These are phyloP conservation scores for Sweltsa coloradensis DNA, from an alignment of 1,140 invertebrate species.

Conservation along the genomic window DNA sequence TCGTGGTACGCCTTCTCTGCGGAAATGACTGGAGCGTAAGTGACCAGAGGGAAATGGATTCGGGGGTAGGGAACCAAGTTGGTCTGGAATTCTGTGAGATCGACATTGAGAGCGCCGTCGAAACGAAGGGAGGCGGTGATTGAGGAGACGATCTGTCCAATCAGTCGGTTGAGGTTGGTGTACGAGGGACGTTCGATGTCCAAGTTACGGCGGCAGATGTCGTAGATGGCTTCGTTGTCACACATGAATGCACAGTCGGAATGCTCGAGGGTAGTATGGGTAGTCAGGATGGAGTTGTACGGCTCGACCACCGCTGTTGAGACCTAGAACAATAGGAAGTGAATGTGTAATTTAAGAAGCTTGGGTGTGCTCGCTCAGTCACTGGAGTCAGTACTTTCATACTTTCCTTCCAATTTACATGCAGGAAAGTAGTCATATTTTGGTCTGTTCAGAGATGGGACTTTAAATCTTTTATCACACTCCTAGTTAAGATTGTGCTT, in stretches of 20 bases:
- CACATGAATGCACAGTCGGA: constrained; percentile 83
- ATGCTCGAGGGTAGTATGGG: constrained; percentile 68
- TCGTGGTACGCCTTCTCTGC: constrained; percentile 44
- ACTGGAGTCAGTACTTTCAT: too few relatives aligned
- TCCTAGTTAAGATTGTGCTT: too few relatives aligned
- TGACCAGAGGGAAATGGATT: constrained; percentile 47
- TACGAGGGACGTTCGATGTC: constrained; percentile 81
- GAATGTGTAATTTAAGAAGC: too few relatives aligned
- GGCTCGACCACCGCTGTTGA: constrained; percentile 82
- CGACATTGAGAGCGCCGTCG: constrained; percentile 81
- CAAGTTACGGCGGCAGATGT: constrained; percentile 78
- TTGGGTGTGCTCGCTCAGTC: too few relatives aligned
- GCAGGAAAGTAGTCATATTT: too few relatives aligned
- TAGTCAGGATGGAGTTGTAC: constrained; percentile 77
- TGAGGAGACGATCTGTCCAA: constrained; percentile 76
- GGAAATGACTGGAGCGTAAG: constrained; percentile 42
- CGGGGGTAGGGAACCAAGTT: constrained; percentile 56
- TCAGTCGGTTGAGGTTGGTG: constrained; percentile 64
- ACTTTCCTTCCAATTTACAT: too few relatives aligned
- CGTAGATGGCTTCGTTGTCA: constrained; percentile 83
- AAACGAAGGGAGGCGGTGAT: constrained; percentile 81
- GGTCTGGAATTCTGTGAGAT: constrained; percentile 83
- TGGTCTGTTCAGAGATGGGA: too few relatives aligned
- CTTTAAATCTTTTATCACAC: too few relatives aligned
- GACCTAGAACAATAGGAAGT: constrained; percentile 35